Percentiles rank a stretch among this genome's conserved stretches.
Evolutionary conservation across 2,113 vertebrate species (phyloP).

Genomic region (Electrona antarctica): DNA sequence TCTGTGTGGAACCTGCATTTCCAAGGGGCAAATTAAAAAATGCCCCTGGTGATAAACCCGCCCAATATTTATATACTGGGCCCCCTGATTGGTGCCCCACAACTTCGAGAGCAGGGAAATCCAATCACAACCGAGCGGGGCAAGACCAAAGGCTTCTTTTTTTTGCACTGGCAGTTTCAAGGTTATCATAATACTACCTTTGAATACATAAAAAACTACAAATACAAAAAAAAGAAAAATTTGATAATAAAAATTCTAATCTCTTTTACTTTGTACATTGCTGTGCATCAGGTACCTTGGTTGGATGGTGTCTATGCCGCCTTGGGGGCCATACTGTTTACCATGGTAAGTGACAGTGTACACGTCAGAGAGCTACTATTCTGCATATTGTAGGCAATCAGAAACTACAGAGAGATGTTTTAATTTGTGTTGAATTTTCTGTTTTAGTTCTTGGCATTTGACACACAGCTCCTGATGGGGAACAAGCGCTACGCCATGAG

Average conservation of each 20-base stretch:
- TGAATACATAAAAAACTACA: background rate
- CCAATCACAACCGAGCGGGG: no score
- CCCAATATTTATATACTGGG: no score
- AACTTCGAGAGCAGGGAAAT: no score
- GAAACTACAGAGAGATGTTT: background rate
- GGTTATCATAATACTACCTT: background rate
- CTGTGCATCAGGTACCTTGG: slow-evolving; percentile 85
- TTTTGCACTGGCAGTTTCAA: no score
- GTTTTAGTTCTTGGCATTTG: slow-evolving; percentile 90
- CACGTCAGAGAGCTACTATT: background rate
- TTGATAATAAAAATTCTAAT: background rate
- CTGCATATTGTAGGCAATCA: background rate
- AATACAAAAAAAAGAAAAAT: no score
- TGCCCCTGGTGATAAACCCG: no score
- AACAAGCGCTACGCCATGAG: slow-evolving; percentile 86
- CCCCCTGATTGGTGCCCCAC: no score
- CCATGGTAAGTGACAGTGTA: slow-evolving; percentile 81
- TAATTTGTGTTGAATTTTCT: slow-evolving; percentile 31
- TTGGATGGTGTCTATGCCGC: slow-evolving; percentile 84
- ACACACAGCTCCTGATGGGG: slow-evolving; percentile 93
- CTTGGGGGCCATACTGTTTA: slow-evolving; percentile 89
- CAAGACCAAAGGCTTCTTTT: no score
- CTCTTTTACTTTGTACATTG: background rate
- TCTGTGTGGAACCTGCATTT: no score
- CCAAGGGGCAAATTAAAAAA: no score